Percentiles rank a stretch among this genome's conserved stretches.
Evolutionary conservation across 2,113 vertebrate species (phyloP).

Genomic region (Promerops cafer): DNA sequence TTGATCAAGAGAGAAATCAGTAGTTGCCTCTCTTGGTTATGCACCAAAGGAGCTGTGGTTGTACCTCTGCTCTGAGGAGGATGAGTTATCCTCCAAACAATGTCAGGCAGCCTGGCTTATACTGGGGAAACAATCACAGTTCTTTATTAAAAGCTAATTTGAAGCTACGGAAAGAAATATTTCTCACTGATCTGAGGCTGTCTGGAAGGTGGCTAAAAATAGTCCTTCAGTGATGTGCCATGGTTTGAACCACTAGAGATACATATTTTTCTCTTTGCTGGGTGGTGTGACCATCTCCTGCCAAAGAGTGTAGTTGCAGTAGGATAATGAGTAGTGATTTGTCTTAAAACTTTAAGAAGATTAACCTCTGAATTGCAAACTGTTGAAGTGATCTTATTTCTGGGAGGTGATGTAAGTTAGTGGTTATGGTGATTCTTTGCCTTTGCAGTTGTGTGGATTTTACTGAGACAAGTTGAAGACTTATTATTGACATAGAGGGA

Average conservation of each 20-base stretch:
- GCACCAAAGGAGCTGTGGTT: not conserved
- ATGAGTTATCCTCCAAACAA: not conserved
- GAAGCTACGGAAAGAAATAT: not conserved
- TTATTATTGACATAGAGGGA: not conserved
- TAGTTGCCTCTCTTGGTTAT: not conserved
- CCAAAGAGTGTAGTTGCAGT: not conserved
- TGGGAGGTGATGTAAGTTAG: not conserved
- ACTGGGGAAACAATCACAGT: not conserved
- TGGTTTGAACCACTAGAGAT: not conserved
- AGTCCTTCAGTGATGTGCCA: not conserved
- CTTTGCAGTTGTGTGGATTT: not conserved
- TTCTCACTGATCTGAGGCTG: not conserved
- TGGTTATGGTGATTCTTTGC: not conserved
- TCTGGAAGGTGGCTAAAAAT: not conserved
- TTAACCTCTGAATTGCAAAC: not conserved
- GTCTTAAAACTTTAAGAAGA: not conserved
- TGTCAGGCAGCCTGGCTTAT: not conserved
- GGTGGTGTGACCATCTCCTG: not conserved
- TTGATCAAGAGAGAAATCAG: not conserved
- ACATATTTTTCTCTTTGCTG: not conserved
- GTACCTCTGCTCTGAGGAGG: not conserved
- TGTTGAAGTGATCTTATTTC: slow-evolving; percentile 12
- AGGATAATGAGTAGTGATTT: not conserved
- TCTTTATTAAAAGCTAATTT: not conserved
- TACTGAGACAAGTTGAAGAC: not conserved